phyloP scores from a whole-genome alignment of 2,888 invertebrate genomes.

The Apamea monoglypha region DNA sequence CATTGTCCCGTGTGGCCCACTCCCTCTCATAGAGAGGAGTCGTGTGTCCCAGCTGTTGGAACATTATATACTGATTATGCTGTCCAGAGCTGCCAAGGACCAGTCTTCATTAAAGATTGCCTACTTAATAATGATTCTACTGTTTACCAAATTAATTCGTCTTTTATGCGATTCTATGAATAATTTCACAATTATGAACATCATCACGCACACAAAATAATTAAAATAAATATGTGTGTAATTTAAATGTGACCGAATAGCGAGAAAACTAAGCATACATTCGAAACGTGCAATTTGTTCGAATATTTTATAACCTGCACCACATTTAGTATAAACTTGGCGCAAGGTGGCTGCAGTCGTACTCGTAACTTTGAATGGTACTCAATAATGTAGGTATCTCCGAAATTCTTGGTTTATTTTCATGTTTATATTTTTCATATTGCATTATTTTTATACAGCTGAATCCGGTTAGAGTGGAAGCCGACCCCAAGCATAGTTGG shows the following conservation, averaged over 20 bases:
- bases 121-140: not conserved
- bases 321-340: conserved; percentile 19
- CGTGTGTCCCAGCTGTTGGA: too few species aligned
- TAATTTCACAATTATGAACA: not conserved
- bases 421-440: not conserved
- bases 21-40: too few species aligned
- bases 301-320: conserved; percentile 11
- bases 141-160: not conserved
- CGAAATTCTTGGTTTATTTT: not conserved
- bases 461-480: too few species aligned
- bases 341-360: conserved; percentile 23
- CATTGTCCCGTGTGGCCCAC: too few species aligned
- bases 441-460: not conserved
- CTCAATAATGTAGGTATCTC: conserved; percentile 29
- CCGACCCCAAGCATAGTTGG: too few species aligned
- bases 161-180: not conserved
- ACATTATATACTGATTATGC: too few species aligned
- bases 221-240: not conserved
- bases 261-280: not conserved
- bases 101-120: not conserved
- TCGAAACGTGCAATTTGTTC: conserved; percentile 27
- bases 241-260: conserved; percentile 1
- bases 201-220: not conserved
- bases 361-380: conserved; percentile 31
- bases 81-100: too few species aligned